phyloP scores from a whole-genome alignment of 2,888 invertebrate genomes.

The Odontomyia ornata region DNA sequence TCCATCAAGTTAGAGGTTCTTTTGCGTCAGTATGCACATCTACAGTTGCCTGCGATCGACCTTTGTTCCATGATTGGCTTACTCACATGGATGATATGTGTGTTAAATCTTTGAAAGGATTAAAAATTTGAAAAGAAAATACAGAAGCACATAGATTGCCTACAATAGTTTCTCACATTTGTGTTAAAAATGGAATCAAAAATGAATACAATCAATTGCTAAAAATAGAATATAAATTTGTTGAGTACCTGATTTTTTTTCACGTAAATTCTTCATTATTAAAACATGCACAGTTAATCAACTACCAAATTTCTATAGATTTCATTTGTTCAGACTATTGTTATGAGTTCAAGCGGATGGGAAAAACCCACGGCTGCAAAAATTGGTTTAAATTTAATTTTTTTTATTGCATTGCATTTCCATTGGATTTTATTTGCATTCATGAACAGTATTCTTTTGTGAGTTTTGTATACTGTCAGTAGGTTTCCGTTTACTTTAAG shows the following conservation, averaged over 20 bases:
- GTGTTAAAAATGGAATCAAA: not conserved
- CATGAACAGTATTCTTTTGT: not conserved
- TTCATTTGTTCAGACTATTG: not conserved
- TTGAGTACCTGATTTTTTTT: not conserved
- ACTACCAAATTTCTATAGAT: not conserved
- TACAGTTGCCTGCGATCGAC: too few species aligned
- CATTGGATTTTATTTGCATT: not conserved
- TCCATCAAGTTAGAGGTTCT: not conserved
- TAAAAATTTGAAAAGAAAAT: not conserved
- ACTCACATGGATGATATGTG: not conserved
- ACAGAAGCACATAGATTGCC: not conserved
- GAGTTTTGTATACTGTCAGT: not conserved
- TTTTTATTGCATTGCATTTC: not conserved
- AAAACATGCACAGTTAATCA: slow-evolving; percentile 33
- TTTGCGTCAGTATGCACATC: not conserved
- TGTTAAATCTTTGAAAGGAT: not conserved
- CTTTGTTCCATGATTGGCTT: not conserved
- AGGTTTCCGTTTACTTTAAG: not conserved
- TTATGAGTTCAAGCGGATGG: not conserved
- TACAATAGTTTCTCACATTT: not conserved
- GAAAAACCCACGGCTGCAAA: not conserved
- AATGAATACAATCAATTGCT: not conserved
- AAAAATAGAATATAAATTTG: not conserved
- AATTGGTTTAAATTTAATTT: not conserved
- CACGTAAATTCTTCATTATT: not conserved